Base-by-base conservation (phyloP, 2,113 vertebrate species). In the Engraulis encrasicolus region DNA sequence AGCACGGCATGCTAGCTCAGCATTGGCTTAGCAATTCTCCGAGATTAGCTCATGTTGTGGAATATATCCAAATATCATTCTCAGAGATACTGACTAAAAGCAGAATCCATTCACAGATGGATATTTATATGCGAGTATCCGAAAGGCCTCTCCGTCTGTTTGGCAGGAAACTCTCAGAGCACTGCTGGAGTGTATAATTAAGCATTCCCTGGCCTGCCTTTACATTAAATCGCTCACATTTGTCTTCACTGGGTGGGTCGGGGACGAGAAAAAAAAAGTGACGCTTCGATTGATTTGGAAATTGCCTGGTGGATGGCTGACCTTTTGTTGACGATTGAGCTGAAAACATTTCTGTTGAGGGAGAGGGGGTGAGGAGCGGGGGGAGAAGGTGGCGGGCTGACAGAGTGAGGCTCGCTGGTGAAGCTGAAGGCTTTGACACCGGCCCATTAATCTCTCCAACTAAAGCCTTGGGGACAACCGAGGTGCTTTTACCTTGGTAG, bases 371-470 rank as follows among this genome's bases (percentile, higher is more conserved):
- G n/a, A n/a, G n/a, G n/a, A n/a, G n/a, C n/a, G n/a, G n/a, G n/a
- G n/a, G n/a, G n/a, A n/a, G n/a, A n/a, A n/a, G n/a, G n/a, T n/a
- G n/a, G n/a, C n/a, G n/a, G n/a, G n/a, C n/a, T n/a, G n/a, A 93
- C 83, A 58, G 87, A 92, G 85, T 85, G 82, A 84, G 86, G 85
- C n/a, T n/a, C 86, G 89, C 89, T 34, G 66, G 86, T 85, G 80
- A 84, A 36, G 88, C 88, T 86, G 86, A 91, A 85, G 90, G 90
- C 84, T 91, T 89, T 84, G 82, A 82, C 89, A 80, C 78, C 84
- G 86, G 87, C 85, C 84, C 85, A 87, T 94, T 87, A 91, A 90
- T 94, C 91, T 88, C 77, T 89, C 81, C 81, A n/a, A 80, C 49
- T 37, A 78, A 6, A 86, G 87, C 92, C 88, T 91, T 90, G 84